phyloP scores from a whole-genome alignment of 2,113 vertebrate species.

The Myotis yumanensis region DNA sequence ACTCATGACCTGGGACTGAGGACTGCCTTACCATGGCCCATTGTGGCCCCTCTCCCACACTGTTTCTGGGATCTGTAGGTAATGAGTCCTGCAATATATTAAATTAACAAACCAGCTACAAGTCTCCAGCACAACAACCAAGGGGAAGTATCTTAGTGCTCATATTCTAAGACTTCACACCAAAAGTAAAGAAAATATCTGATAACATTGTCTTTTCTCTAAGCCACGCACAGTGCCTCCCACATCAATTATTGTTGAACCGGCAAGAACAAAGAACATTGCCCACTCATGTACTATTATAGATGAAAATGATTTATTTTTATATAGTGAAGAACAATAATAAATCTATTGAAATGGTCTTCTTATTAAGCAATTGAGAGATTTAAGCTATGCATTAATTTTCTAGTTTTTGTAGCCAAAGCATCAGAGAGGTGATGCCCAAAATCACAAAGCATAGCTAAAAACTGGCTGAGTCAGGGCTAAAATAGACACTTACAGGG shows the following conservation, averaged over 20 bases:
- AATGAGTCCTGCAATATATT: not conserved
- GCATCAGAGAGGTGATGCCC: not conserved
- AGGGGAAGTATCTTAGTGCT: not conserved
- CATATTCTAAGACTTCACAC: not conserved
- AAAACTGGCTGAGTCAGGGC: not conserved
- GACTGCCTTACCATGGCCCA: not conserved
- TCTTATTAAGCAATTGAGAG: not conserved
- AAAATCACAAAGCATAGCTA: not conserved
- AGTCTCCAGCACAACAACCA: not conserved
- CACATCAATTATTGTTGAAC: not conserved
- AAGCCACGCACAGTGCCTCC: not conserved
- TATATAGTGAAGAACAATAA: too few species aligned
- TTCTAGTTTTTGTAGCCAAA: conserved; percentile 10
- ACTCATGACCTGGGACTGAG: not conserved
- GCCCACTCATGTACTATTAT: not conserved
- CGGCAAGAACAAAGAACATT: not conserved
- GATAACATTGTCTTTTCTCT: not conserved
- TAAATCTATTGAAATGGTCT: not conserved
- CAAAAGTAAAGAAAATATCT: not conserved
- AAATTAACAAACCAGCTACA: not conserved
- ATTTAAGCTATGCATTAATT: not conserved
- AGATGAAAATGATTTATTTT: not conserved
- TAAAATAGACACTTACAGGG: not conserved
- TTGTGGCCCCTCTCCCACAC: not conserved
- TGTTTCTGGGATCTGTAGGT: not conserved